These are phyloP conservation scores for Ammospiza caudacuta DNA, from an alignment of 2,113 vertebrate genomes.

Conservation along the genomic window DNA sequence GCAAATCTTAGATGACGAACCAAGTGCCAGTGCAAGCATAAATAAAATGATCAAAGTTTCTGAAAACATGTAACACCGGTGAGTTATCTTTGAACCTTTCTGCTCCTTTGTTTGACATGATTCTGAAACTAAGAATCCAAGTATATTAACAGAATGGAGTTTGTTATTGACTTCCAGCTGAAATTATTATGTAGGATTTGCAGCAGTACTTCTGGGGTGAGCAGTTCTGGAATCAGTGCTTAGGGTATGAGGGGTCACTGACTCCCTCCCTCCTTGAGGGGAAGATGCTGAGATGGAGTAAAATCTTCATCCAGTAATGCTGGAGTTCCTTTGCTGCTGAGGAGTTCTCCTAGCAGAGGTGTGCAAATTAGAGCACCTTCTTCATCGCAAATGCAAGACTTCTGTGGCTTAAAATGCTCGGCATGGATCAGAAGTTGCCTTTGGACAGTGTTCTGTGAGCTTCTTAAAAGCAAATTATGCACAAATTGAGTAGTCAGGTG, in stretches of 20 bases:
- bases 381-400: neutral
- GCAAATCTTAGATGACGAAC: neutral
- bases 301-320: neutral
- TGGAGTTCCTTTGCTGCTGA: neutral
- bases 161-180: rapidly evolving
- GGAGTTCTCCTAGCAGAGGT: neutral
- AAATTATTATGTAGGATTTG: neutral
- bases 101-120: neutral
- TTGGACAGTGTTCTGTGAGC: neutral
- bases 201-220: neutral
- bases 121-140: neutral
- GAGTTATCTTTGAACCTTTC: neutral
- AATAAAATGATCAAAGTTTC: neutral
- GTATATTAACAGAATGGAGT: neutral
- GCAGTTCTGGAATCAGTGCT: neutral
- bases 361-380: neutral
- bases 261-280: neutral
- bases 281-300: neutral
- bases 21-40: neutral
- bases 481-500: neutral
- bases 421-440: neutral
- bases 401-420: neutral
- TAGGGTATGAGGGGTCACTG: neutral
- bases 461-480: neutral
- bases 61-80: neutral